Evolutionary conservation across 2,888 invertebrate species (phyloP), one percentile per base, ranked within the genome.

Genomic region (Periphyllus acericola): DNA sequence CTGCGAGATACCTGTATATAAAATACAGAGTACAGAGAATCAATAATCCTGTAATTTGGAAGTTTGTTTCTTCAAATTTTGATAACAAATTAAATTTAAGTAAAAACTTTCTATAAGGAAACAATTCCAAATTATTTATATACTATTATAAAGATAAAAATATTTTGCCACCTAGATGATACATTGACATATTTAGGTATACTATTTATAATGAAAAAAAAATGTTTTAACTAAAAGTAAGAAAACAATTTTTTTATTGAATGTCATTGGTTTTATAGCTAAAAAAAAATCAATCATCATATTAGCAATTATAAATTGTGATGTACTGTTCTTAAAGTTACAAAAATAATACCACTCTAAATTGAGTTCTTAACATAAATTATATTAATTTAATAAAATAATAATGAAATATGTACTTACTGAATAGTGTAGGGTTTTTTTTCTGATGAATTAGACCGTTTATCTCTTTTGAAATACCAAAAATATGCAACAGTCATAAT

Each of bases 361-460:
- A 46, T 46, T 14, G 1, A 46, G 14, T 46, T 46, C 14, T 14
- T 6, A 60, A 21, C 25, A 21, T 60, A 60, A 25, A 25, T 60
- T 25, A 60, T 60, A 6, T 60, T 60, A 25, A 60, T 25, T 25
- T 21, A 25, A 25, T 60, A 1, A 60, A 60, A 60, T 21, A 60
- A 21, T 21, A 60, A 60, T 60, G 60, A 21, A 21, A 55, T 60
- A 14, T 11, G 88, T 90, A 94, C 96, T 95, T 93, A 97, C 97
- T 97, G 97, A 91, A 97, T 97, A 52, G 96, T 95, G 92, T 97
- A 97, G 0, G 95, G 94, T 92, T 96, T 96, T 66, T 93, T 92
- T 90, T 94, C 93, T 2, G 95, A 93, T 71, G 94, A 72, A 87
- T 60, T 81, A 74, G 72, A 92, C 90, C 94, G 91, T 94, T 95